Base-by-base conservation (phyloP, 2,113 vertebrate genomes). In the Sisor rabdophorus region DNA sequence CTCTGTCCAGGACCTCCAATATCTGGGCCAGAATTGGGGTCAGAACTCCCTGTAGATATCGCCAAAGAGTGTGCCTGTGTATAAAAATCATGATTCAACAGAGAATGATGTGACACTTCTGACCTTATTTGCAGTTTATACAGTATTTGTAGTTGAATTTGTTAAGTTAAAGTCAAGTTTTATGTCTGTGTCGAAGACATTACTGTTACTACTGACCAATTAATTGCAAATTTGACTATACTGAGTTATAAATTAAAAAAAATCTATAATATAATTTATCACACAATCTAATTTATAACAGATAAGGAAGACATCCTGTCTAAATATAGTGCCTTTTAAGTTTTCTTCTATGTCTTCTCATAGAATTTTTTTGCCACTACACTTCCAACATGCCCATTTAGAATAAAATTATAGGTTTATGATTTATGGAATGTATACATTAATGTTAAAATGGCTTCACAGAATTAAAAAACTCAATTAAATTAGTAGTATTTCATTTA, bases 1-100 rank as follows among this genome's bases (percentile, higher is more conserved):
- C 87, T 24, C 89, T 64, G 84, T 92, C 91, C 79, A 92, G 75
- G 0, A 89, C 81, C 40, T 89, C 91, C 52, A 92, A 71, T 72
- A 92, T 78, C 67, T 4, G 67, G 64, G 73, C 90, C 73, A 92
- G 82, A 11, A 87, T 40, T 0, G 90, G 91, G 5, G 84, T 90
- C 59, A 92, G 80, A 0, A 76, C 40, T n/a, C 81, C 84, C 86
- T 92, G 91, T 20, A 92, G 86, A 58, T 69, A 79, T 16, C 90
- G 87, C 91, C 91, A 92, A 56, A 92, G 81, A 5, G 91, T 91
- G 20, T 90, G 89, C 70, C 91, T 92, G 65, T 40, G 77, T 59
- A 56, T 9, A 61, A 32, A 70, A 61, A 1, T 69, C 24, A 69
- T 52, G 1, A 52, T 10, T 71, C 2, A 60, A 54, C 8, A 53